Evolutionary conservation across 2,113 vertebrate genomes (phyloP), one percentile per base, ranked within the genome.

Genomic region (Microcebus jonahi): DNA sequence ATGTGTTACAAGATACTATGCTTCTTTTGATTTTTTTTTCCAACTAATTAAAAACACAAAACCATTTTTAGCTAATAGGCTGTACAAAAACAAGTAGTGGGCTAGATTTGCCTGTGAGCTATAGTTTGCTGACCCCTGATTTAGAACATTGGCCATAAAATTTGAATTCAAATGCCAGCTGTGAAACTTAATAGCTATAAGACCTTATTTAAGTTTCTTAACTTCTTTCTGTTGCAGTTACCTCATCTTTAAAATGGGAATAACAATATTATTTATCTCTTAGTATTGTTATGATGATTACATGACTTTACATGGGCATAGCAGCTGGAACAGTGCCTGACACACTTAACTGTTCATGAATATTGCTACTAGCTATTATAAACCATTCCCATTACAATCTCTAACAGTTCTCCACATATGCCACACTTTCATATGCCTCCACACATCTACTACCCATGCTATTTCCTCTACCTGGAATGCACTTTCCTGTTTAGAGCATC

Each of bases 131-230:
- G 31, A 88, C 11, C 67, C 21, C 42, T 71, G 14, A 48, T n/a
- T 90, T 39, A 90, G 2, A n/a, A 4, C 75, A 31, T 0, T 48
- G 1, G 15, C 57, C 39, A 93, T 48, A 81, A 92, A 96, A 31
- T 59, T 4, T 82, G 34, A 89, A 73, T 92, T 92, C 27, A 89
- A 95, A 92, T 45, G 61, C 23, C 25, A 92, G 59, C 21, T 86
- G 36, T 70, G 34, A 91, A 92, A 70, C 2, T 29, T 73, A 84
- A n/a, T 65, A 90, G 55, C 27, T 55, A 15, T 59, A 75, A 53
- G 25, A 76, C 4, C 15, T 80, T 70, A 34, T 59, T 4, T 82
- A 88, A 93, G 48, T 85, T 77, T 23, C 71, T 76, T 79, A 53
- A 67, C 50, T 48, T 80, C 45, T 91, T 88, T 86, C 88, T 90